Evolutionary conservation across 2,113 vertebrate genomes (phyloP).

Genomic region (Grus americana): DNA sequence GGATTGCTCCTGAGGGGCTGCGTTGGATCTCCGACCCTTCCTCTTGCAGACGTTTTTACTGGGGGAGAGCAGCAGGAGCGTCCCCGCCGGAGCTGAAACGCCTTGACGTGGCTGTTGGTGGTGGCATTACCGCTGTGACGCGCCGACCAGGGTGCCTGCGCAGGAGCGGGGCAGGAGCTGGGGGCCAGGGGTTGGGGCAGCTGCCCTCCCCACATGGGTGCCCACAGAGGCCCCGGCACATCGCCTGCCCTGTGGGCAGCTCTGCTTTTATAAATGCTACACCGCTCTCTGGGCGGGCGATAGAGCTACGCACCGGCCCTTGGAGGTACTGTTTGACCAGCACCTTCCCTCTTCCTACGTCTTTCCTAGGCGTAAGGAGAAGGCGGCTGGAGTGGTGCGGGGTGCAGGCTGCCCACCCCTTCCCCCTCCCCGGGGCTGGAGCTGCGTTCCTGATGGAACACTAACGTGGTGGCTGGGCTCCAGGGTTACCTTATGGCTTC

Average conservation of each 20-base stretch:
- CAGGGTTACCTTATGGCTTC: too few species aligned
- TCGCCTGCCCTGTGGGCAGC: accelerated
- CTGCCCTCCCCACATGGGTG: accelerated
- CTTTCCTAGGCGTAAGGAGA: neutral
- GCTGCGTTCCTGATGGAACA: neutral
- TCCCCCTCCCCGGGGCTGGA: neutral
- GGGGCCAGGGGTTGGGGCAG: neutral
- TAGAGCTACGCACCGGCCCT: accelerated
- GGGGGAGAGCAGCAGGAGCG: accelerated
- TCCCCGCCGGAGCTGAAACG: neutral
- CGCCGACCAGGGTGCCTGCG: neutral
- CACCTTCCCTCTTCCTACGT: accelerated
- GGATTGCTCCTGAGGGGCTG: neutral
- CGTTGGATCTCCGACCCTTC: neutral
- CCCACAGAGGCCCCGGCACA: accelerated
- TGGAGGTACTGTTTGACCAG: too few species aligned
- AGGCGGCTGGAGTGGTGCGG: neutral
- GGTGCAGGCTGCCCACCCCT: neutral
- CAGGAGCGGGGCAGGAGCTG: neutral
- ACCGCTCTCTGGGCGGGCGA: neutral
- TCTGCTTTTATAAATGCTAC: neutral
- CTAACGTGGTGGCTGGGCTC: neutral
- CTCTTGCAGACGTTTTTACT: neutral
- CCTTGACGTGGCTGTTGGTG: neutral
- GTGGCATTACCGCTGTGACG: accelerated